Conservation (phyloP, 2,113 vertebrate genomes). For the Poecilia latipinna region DNA sequence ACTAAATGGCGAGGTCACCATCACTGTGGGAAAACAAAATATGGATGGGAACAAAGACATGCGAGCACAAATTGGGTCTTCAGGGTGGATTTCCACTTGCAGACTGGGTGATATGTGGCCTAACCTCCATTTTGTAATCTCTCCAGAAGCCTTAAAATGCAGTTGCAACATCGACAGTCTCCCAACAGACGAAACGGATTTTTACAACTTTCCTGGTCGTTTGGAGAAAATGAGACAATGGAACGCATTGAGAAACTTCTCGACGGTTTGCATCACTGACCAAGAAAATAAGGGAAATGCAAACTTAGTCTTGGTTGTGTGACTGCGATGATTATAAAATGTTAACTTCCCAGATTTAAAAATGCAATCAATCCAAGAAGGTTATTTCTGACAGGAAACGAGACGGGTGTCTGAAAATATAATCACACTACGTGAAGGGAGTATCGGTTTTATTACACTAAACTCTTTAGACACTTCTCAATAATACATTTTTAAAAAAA, state of each 20-base stretch:
- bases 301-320: too few species aligned
- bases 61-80: neutral
- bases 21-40: slow-evolving; percentile 18
- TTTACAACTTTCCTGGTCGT: neutral
- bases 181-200: neutral
- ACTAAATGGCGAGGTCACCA: slow-evolving; percentile 10
- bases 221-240: neutral
- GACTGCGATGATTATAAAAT: too few species aligned
- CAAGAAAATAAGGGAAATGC: neutral
- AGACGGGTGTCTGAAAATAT: neutral
- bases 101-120: neutral
- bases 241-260: neutral
- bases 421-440: neutral
- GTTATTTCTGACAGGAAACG: neutral
- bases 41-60: slow-evolving; percentile 17
- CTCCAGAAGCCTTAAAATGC: neutral
- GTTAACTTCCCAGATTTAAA: neutral
- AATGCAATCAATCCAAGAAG: neutral
- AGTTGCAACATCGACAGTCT: neutral
- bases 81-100: neutral
- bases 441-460: too few species aligned
- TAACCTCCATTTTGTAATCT: neutral
- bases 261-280: neutral
- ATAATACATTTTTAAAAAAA: neutral
- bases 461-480: too few species aligned